Evolutionary conservation across 2,888 invertebrate species (phyloP).

Genomic region (Tenodera sinensis): DNA sequence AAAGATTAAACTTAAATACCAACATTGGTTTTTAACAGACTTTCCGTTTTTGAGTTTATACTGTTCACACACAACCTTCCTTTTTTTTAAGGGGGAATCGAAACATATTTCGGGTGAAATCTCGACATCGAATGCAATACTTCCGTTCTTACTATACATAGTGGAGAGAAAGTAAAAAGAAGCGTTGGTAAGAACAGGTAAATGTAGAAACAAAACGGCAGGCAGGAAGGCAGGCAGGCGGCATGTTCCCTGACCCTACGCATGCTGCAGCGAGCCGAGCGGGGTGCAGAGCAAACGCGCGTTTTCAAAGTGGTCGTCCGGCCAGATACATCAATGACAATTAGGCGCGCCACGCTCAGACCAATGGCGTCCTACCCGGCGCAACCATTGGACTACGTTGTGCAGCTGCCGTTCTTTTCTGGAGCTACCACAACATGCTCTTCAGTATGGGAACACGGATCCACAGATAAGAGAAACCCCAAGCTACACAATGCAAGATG

Average conservation of each 20-base stretch:
- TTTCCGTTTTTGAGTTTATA: too few relatives aligned
- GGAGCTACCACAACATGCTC: constrained; percentile 19
- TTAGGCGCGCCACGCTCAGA: constrained; percentile 7
- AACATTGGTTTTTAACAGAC: too few relatives aligned
- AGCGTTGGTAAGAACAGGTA: too few relatives aligned
- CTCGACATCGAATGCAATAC: too few relatives aligned
- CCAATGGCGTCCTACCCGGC: background rate
- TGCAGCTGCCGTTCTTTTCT: constrained; percentile 10
- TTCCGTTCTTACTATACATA: too few relatives aligned
- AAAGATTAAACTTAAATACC: too few relatives aligned
- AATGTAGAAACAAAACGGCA: too few relatives aligned
- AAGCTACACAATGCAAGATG: background rate
- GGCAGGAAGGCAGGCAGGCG: too few relatives aligned
- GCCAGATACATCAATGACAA: constrained; percentile 15
- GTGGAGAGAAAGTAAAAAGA: too few relatives aligned
- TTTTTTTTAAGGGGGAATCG: too few relatives aligned
- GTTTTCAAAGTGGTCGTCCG: background rate
- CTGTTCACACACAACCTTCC: too few relatives aligned
- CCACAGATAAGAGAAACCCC: background rate
- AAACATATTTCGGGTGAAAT: too few relatives aligned
- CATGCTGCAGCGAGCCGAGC: background rate
- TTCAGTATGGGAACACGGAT: constrained; percentile 1
- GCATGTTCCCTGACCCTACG: background rate
- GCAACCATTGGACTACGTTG: background rate
- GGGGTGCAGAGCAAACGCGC: background rate